Percentiles rank a stretch among this genome's conserved stretches.
Evolutionary conservation across 2,888 invertebrate species (phyloP).

Genomic region (Drosophila phalerata): DNA sequence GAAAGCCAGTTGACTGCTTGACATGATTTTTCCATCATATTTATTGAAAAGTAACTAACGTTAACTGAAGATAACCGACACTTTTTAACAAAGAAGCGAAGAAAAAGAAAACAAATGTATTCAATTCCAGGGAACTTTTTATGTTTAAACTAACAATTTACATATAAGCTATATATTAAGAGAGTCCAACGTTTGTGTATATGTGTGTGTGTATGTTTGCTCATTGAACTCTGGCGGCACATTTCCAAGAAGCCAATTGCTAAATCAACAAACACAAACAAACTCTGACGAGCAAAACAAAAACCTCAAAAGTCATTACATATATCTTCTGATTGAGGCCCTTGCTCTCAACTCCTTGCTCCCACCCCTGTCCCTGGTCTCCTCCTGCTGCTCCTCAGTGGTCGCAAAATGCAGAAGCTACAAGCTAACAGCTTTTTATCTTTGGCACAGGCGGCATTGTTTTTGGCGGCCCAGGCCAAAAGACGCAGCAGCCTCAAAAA

Average conservation of each 20-base stretch:
- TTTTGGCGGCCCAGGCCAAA: conserved; percentile 68
- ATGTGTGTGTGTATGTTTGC: conserved; percentile 43
- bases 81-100: conserved; percentile 8
- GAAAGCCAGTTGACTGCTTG: conserved; percentile 42
- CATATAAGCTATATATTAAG: conserved; percentile 53
- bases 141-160: conserved; percentile 67
- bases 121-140: conserved; percentile 31
- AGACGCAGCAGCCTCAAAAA: conserved; percentile 33
- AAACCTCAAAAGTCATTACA: conserved; percentile 77
- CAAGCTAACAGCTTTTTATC: conserved; percentile 83
- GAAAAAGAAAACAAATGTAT: conserved; percentile 12
- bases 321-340: conserved; percentile 67
- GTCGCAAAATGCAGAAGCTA: conserved; percentile 82
- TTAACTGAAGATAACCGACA: conserved; percentile 21
- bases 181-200: conserved; percentile 15
- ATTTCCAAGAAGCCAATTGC: conserved; percentile 77
- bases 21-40: conserved; percentile 77
- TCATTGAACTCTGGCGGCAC: conserved; percentile 65
- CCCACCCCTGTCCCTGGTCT: not conserved
- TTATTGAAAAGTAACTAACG: conserved; percentile 62
- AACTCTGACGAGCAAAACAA: conserved; percentile 69
- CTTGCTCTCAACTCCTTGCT: conserved; percentile 29
- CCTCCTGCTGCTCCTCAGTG: not conserved
- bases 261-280: conserved; percentile 72
- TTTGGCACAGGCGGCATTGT: conserved; percentile 75